Percentiles rank a stretch among this genome's conserved stretches.
Conservation (phyloP, 2,888 invertebrate genomes). For the Tuta absoluta region DNA sequence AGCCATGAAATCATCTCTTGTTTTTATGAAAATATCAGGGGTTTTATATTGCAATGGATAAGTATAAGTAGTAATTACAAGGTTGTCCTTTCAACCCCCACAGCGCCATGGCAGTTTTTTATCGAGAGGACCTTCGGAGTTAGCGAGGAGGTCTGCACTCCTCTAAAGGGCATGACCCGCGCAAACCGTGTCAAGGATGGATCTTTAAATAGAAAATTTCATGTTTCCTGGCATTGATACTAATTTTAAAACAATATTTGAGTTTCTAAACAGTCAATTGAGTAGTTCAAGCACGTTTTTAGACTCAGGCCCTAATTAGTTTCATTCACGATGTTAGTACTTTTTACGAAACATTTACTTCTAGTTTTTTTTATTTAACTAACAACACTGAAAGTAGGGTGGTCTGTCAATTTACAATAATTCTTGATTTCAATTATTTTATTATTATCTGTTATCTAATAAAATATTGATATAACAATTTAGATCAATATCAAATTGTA, state of each 20-base stretch:
- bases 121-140: slow-evolving; percentile 52
- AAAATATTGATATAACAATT: too few species aligned
- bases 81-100: slow-evolving; percentile 9
- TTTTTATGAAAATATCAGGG: not conserved
- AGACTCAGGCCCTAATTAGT: not conserved
- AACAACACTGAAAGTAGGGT: too few species aligned
- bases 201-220: slow-evolving; percentile 55
- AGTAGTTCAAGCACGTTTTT: not conserved
- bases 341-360: too few species aligned
- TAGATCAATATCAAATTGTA: too few species aligned
- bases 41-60: not conserved
- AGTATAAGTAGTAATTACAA: not conserved
- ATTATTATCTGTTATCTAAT: too few species aligned
- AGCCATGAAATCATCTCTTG: not conserved
- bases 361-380: too few species aligned
- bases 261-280: not conserved
- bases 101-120: slow-evolving; percentile 14
- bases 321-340: not conserved
- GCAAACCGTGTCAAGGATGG: slow-evolving; percentile 69
- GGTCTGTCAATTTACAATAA: too few species aligned
- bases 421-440: too few species aligned
- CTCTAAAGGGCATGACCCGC: slow-evolving; percentile 66
- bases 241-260: not conserved
- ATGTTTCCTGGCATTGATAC: slow-evolving; percentile 35
- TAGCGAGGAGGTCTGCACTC: slow-evolving; percentile 37